Base-by-base conservation (phyloP, 1,140 invertebrate species). In the Sminthurides bifidus region DNA sequence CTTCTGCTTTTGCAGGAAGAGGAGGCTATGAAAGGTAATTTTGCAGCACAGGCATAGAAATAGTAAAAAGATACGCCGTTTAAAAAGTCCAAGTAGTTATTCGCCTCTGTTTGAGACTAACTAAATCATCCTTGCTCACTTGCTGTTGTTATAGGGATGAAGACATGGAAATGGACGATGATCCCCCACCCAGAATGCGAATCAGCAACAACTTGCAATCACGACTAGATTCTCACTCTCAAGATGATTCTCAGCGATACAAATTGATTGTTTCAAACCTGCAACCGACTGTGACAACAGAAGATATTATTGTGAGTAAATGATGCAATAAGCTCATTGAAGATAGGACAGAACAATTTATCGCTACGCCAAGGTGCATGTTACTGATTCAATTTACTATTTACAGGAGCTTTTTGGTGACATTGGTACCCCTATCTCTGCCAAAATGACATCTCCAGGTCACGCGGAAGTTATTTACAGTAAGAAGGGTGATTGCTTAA, bases 351-450 rank as follows among this genome's bases (percentile, higher is more conserved):
- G 12, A 12, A 14, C 12, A 37, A 37, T 37, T n/a, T 37, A 37
- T 12, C 35, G 12, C 35, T n/a, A 12, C 35, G 12, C 35, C 35
- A 19, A 12, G 17, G 8, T 17, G 17, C 8, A 6, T n/a, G 37
- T 15, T 19, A 30, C 52, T 52, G 53, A 26, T 31, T 31, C 41
- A 27, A n/a, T 14, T 51, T 31, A 19, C 2, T 49, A 45, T 10
- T 17, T 38, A 23, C n/a, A 76, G 72, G 76, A 77, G 59, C 65
- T 77, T 30, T 77, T 77, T 71, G 71, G 74, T 54, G 74, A 74
- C 26, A 69, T 77, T 56, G 75, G 75, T n/a, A 65, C 70, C 2
- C 65, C 77, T 43, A 68, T 71, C 40, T 68, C 65, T 52, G 73
- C 72, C 2, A 68, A 68, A 29, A 65, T 76, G 52, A 49, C 72